Percentiles rank a stretch among this genome's conserved stretches.
phyloP scores from a whole-genome alignment of 2,113 vertebrate genomes.

The Vanacampus margaritifer region DNA sequence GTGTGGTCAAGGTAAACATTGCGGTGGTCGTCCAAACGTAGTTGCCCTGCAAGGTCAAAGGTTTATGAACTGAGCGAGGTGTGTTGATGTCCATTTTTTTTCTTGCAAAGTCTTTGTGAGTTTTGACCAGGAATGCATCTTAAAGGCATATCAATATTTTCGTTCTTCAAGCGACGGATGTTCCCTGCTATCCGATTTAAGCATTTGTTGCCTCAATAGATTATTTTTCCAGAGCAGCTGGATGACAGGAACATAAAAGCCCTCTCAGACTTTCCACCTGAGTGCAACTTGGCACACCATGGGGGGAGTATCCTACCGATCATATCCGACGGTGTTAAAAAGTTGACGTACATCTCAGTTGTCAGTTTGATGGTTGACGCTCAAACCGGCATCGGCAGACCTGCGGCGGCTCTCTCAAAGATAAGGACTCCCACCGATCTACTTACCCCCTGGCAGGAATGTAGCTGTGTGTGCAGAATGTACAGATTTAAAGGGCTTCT shows the following conservation, averaged over 20 bases:
- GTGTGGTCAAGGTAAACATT: slow-evolving; percentile 41
- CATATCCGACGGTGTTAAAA: slow-evolving; percentile 2
- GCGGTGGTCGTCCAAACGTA: slow-evolving; percentile 9
- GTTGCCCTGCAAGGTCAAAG: slow-evolving; percentile 13
- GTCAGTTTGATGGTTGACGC: slow-evolving; percentile 8
- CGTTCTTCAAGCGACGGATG: slow-evolving; percentile 8
- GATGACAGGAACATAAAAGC: background rate
- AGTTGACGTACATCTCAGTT: background rate
- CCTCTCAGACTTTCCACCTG: slow-evolving; percentile 2
- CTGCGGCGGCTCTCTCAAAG: slow-evolving; percentile 43
- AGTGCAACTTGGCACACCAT: background rate
- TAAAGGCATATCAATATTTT: slow-evolving; percentile 5
- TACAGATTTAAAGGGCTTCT: slow-evolving; percentile 57
- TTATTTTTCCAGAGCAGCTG: slow-evolving; percentile 6
- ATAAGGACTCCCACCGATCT: slow-evolving; percentile 56
- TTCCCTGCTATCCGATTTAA: slow-evolving; percentile 7
- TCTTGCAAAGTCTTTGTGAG: slow-evolving; percentile 1
- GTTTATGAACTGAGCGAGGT: slow-evolving; percentile 19
- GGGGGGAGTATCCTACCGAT: background rate
- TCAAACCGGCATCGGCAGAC: slow-evolving; percentile 23
- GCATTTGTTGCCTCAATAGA: slow-evolving; percentile 4
- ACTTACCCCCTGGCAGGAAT: slow-evolving; percentile 61
- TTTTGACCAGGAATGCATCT: background rate
- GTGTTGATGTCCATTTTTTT: background rate
- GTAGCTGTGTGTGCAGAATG: slow-evolving; percentile 63